Base-by-base conservation (phyloP, 2,888 invertebrate species). In the Protodeltote pygarga region DNA sequence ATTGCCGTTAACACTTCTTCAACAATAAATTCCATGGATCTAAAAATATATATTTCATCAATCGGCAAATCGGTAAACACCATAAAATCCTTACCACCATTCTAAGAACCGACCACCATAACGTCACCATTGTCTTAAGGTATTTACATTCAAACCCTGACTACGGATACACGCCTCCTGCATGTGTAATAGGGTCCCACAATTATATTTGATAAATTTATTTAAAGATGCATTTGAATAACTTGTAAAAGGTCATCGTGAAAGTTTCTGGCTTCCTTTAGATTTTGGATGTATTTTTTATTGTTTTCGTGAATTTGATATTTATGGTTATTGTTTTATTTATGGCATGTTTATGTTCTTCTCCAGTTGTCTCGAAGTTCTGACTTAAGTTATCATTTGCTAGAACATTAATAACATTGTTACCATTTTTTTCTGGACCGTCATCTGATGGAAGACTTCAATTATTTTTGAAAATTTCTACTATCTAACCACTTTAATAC, bases 181-280 rank as follows among this genome's bases (percentile, higher is more conserved):
- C 90, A 92, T 92, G 75, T 79, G 67, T 87, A 91, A 90, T 89
- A 87, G 68, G 88, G 81, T 91, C 91, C 84, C 91, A 91, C 91
- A 91, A 89, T 89, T 89, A 89, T 90, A 89, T 89, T 89, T 90
- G 86, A 89, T 89, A 89, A 89, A 87, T 89, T 85, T 87, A 89
- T 89, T 87, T 89, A 85, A 80, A 85, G 78, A 73, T 59, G 65
- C 79, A 88, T 90, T 89, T 83, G 85, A 89, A 89, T 90, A 85
- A 55, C 49, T 83, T 77, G 83, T 83, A 84, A 86, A 89, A 88
- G 83, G 75, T 77, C 79, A 75, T 62, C 75, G 78, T 78, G 83
- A 86, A 86, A 87, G 84, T 81, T 76, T 51, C 61, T 67, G 62
- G 55, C 60, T 66, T 28, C 48, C 31, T 41, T 45, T 39, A 41